phyloP scores from a whole-genome alignment of 2,113 vertebrate species.

The Leptodactylus fuscus region DNA sequence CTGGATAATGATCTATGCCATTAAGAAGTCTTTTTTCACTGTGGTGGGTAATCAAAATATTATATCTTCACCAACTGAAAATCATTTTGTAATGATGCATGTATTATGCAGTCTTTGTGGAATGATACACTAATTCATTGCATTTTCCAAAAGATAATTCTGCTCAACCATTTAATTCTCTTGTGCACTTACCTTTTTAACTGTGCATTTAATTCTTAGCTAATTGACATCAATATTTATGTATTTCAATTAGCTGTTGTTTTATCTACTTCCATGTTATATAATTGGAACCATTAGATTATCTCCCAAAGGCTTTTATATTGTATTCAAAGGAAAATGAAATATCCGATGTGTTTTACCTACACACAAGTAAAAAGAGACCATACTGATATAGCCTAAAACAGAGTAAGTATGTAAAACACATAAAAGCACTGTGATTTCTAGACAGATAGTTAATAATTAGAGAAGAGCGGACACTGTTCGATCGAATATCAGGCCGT shows the following conservation, averaged over 20 bases:
- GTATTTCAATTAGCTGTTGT: conserved; percentile 63
- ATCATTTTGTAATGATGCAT: conserved; percentile 56
- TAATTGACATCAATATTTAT: conserved; percentile 76
- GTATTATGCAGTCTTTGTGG: conserved; percentile 63
- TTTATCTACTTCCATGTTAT: conserved; percentile 65
- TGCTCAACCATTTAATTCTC: conserved; percentile 70
- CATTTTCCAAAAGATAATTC: conserved; percentile 69
- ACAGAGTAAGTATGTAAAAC: neutral
- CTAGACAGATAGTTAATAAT: neutral
- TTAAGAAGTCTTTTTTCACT: conserved; percentile 59
- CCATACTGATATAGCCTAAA: neutral
- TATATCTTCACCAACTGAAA: conserved; percentile 64
- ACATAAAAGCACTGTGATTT: neutral
- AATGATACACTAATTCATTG: conserved; percentile 62
- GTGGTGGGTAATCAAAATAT: conserved; percentile 57
- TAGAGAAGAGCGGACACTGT: too few species aligned
- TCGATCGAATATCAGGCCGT: too few species aligned
- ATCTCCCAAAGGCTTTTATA: conserved; percentile 71
- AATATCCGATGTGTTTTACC: conserved; percentile 31
- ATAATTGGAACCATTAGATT: conserved; percentile 72
- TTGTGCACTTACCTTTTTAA: conserved; percentile 69
- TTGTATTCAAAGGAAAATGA: conserved; percentile 61
- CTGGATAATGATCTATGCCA: conserved; percentile 52
- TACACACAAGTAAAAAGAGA: neutral
- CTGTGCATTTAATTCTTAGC: conserved; percentile 72